Conservation (phyloP, 2,888 invertebrate genomes). For the Marasmarcha lunaedactyla region DNA sequence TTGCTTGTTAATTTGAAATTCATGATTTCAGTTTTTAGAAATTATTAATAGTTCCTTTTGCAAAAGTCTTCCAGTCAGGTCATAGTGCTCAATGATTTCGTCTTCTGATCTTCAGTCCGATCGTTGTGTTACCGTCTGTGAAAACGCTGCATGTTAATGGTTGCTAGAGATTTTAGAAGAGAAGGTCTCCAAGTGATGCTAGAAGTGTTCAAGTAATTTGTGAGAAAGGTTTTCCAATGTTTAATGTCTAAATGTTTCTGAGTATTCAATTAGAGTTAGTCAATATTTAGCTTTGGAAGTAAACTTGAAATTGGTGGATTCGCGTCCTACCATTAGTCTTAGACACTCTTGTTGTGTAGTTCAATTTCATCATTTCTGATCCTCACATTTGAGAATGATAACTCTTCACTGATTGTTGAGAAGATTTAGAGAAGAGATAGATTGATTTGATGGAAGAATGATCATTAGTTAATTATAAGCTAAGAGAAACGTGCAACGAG, state of each 20-base stretch:
- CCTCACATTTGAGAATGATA: background rate
- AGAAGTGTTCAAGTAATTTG: constrained; percentile 42
- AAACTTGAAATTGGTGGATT: constrained; percentile 25
- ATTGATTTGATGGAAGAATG: too few species aligned
- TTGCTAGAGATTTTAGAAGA: too few species aligned
- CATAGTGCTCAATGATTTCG: constrained; percentile 27
- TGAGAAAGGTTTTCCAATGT: constrained; percentile 29
- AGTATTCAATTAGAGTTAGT: constrained; percentile 27
- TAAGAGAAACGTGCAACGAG: constrained; percentile 1
- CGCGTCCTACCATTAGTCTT: constrained; percentile 34
- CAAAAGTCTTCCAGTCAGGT: constrained; percentile 50
- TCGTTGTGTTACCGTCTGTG: constrained; percentile 20
- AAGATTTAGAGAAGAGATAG: background rate
- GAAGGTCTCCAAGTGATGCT: constrained; percentile 8
- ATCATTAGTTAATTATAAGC: constrained; percentile 1
- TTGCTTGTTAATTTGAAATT: background rate
- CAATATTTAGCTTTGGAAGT: constrained; percentile 32
- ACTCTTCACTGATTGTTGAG: background rate
- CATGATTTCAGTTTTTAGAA: background rate
- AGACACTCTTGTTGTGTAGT: constrained; percentile 9
- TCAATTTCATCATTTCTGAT: background rate
- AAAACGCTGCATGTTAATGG: too few species aligned
- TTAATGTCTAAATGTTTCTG: constrained; percentile 24
- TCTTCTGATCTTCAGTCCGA: constrained; percentile 2
- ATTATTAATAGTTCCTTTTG: constrained; percentile 13